Evolutionary conservation across 2,888 invertebrate genomes (phyloP), one percentile per base, ranked within the genome.

Genomic region (Hirtodrosophila alboralis): DNA sequence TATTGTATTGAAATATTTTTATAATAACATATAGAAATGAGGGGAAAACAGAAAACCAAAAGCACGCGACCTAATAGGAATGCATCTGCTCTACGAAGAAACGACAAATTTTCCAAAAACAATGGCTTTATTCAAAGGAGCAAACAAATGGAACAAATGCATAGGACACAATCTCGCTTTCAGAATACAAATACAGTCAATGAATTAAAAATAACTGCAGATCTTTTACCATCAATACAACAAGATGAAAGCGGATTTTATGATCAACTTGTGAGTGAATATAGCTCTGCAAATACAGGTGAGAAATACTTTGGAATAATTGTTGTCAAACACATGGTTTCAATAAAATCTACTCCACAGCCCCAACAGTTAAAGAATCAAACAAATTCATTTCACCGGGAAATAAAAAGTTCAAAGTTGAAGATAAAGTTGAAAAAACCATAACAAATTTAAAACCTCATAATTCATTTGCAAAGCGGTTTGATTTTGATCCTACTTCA

Each of bases 401-500:
- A 14, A 33, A n/a, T 12, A 8, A 8, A n/a, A 31, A 41, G 1
- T 10, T 28, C 1, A 30, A 36, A 1, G 28, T 36, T 1, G 27
- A 43, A 7, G 53, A 57, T 7, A 9, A 40, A 3, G 33, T 16
- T 3, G 31, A 45, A 14, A 30, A 27, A 3, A 9, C 27, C 7
- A 13, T 36, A 0, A 5, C 14, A 0, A 52, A 71, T 4, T 16
- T 47, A 0, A 77, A 72, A 4, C 49, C 61, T 4, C 30, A 18
- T 0, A 75, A 78, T 58, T 93, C 95, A 1, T 96, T 96, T 89
- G 91, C 91, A 0, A 92, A 92, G 81, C 96, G 96, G 90, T 90
- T 95, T 4, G 92, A 92, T 57, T 91, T 93, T 89, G 95, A 96
- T 70, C 90, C 96, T 53, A 91, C 92, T 60, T 92, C 94, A 61